Conservation (phyloP, 2,113 vertebrate species). For the Zosterops borbonicus region DNA sequence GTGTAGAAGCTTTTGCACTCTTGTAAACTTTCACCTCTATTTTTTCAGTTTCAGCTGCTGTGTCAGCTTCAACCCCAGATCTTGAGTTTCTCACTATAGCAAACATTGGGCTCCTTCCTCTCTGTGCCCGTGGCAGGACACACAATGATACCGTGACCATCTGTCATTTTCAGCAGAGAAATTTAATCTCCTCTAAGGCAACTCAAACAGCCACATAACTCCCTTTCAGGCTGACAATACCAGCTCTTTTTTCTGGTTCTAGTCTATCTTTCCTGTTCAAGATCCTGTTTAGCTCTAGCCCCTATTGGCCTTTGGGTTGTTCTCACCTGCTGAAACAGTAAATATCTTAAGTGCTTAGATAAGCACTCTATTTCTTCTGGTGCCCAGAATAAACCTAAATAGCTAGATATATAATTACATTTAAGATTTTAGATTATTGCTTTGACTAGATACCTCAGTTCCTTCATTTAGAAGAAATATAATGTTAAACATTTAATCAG, state of each 20-base stretch:
- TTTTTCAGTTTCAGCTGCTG: background rate
- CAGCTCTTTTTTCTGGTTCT: background rate
- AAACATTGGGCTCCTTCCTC: background rate
- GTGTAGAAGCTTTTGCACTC: background rate
- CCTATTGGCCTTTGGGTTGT: background rate
- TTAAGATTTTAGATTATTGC: background rate
- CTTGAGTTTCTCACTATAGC: background rate
- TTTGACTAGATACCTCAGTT: background rate
- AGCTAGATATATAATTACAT: background rate
- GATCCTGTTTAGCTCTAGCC: background rate
- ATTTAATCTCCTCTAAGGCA: background rate
- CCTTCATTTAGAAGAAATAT: background rate
- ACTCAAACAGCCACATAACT: background rate
- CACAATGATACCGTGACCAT: fast-evolving
- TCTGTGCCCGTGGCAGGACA: background rate
- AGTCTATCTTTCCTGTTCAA: background rate
- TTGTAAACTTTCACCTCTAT: background rate
- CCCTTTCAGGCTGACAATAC: background rate
- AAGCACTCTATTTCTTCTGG: background rate
- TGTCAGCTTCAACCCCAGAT: background rate
- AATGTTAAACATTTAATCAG: background rate
- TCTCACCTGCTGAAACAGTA: background rate
- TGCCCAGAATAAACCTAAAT: background rate
- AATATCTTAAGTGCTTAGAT: background rate
- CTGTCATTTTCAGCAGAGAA: background rate